Conservation (phyloP, 1,140 invertebrate species). For the Drosophila simulans region DNA sequence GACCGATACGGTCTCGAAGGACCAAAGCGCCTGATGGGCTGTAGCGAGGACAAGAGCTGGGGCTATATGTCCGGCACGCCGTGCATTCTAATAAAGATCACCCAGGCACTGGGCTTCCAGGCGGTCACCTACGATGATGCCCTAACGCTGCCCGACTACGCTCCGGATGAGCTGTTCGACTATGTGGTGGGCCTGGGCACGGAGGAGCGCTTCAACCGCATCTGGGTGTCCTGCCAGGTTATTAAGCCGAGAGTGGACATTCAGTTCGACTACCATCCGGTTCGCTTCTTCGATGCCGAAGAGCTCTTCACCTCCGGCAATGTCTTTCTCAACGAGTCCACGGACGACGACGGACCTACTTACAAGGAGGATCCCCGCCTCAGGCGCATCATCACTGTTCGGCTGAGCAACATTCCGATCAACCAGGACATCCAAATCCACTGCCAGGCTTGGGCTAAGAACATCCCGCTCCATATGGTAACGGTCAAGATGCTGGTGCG, state of each 20-base stretch:
- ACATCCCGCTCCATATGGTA: conserved; percentile 40
- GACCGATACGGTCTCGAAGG: conserved; percentile 17
- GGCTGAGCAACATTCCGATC: conserved; percentile 23
- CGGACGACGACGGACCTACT: conserved; percentile 8
- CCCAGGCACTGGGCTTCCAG: conserved; percentile 41
- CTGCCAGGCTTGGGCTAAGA: conserved; percentile 58
- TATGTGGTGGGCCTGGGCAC: conserved; percentile 19
- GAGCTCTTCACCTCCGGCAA: conserved; percentile 20
- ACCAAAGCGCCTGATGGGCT: conserved; percentile 13
- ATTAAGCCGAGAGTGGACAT: background rate
- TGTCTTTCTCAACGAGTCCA: conserved; percentile 2
- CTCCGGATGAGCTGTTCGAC: conserved; percentile 31
- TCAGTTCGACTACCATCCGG: conserved; percentile 33
- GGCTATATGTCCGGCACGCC: conserved; percentile 44
- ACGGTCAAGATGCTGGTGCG: conserved; percentile 28
- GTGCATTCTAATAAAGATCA: conserved; percentile 58
- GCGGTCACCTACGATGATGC: conserved; percentile 36
- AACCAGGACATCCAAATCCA: conserved; percentile 18
- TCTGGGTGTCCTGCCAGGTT: conserved; percentile 48
- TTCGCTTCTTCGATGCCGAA: conserved; percentile 27
- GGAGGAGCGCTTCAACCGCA: conserved; percentile 43
- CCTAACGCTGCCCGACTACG: conserved; percentile 20
- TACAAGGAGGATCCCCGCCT: conserved; percentile 13
- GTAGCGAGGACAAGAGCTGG: conserved; percentile 52
- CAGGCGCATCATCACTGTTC: conserved; percentile 35